Conservation (phyloP, 2,113 vertebrate genomes). For the Calyptommatus sinebrachiatus region DNA sequence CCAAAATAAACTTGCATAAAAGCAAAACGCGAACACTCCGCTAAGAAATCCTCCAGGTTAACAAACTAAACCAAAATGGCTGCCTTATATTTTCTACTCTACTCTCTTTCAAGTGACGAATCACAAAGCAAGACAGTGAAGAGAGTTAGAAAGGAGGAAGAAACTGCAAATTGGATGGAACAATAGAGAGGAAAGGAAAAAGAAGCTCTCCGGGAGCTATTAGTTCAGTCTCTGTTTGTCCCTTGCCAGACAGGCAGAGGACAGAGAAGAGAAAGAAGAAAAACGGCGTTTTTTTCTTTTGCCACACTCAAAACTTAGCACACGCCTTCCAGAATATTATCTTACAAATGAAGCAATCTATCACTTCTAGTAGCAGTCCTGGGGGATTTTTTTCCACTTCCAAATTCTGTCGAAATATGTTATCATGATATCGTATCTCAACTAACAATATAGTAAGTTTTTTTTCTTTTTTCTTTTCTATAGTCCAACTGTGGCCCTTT, state of each 20-base stretch:
- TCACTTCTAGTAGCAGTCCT: no score
- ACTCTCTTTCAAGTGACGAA: no score
- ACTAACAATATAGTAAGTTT: no score
- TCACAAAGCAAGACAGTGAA: background rate
- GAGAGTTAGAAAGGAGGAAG: background rate
- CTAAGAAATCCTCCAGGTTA: background rate
- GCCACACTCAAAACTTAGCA: background rate
- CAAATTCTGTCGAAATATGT: no score
- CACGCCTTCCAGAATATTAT: no score
- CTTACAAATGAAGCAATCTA: no score
- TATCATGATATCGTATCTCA: no score
- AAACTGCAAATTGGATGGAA: background rate
- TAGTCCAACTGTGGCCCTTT: no score
- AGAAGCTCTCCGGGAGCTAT: background rate
- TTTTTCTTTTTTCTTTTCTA: no score
- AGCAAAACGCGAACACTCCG: background rate
- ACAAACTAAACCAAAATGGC: no score
- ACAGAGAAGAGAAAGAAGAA: background rate
- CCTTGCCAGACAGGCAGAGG: background rate
- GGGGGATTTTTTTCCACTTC: no score
- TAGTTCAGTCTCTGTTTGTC: background rate
- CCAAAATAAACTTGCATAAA: background rate
- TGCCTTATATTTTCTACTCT: no score
- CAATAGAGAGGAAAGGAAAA: background rate
- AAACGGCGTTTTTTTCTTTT: background rate